Base-by-base conservation (phyloP, 2,888 invertebrate genomes). In the Lepidocyrtinus sp. region DNA sequence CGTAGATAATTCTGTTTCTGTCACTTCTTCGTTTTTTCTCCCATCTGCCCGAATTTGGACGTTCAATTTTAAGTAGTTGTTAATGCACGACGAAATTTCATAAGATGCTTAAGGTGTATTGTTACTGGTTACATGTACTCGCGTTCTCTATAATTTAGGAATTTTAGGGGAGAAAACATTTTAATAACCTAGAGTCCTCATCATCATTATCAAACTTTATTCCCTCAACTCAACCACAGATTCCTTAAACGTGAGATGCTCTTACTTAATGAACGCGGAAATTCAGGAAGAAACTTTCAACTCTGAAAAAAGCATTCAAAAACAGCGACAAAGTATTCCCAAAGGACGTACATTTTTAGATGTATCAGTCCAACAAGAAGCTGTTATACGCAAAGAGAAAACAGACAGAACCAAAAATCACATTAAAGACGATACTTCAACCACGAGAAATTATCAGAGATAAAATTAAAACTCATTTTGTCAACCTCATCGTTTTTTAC, bases 171-270 rank as follows among this genome's bases (percentile, higher is more conserved):
- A 12, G 21, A 21, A 12, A 59, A 22, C 22, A 21, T 19, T n/a
- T 59, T 59, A 59, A 21, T 59, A 55, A 55, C 55, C n/a, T 55
- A 5, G 55, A 9, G 59, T 21, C 21, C 59, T 59, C 59, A 59
- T 59, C 59, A 59, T 59, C 59, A 59, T 59, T 59, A 59, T n/a
- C 21, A 21, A 59, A 59, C 21, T 21, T 59, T 19, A 3, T 59
- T 59, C 21, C 22, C 59, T 21, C 59, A 59, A 21, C 59, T 9
- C 59, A 59, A 22, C 19, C 36, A 36, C 36, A 36, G 12, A 36
- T 36, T 50, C 17, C 5, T 50, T 50, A 50, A 50, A 50, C 50
- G 50, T 50, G 17, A 7, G 5, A 36, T 5, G 36, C 50, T 50
- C 50, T n/a, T n/a, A 50, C 5, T 50, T 17, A 50, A 15, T 12